Evolutionary conservation across 1,140 invertebrate species (phyloP).

Genomic region (Grapholita molesta): DNA sequence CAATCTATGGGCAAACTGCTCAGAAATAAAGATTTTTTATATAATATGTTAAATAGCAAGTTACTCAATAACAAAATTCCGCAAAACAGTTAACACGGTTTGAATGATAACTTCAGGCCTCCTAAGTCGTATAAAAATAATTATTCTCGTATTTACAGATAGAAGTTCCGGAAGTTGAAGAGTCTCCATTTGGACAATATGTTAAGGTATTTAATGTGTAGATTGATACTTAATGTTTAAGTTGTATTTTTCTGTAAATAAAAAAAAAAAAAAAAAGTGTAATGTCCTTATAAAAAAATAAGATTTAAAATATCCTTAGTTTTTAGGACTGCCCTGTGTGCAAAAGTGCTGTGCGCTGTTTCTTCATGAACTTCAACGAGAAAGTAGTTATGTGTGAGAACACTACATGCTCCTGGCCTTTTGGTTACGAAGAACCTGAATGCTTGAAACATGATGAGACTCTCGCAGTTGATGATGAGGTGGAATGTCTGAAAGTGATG

Average conservation of each 20-base stretch:
- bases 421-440: constrained; percentile 52
- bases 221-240: neutral
- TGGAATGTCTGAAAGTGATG: constrained; percentile 20
- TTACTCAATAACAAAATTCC: no score
- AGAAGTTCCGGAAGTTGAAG: neutral
- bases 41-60: no score
- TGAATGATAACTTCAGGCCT: no score
- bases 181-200: neutral
- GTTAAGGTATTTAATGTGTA: neutral
- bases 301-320: neutral
- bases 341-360: constrained; percentile 42
- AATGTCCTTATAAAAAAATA: neutral
- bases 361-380: constrained; percentile 57
- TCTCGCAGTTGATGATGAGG: constrained; percentile 26
- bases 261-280: neutral
- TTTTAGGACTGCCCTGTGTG: constrained; percentile 62
- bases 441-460: constrained; percentile 40
- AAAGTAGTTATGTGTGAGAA: constrained; percentile 64
- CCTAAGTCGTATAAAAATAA: no score
- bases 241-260: no score
- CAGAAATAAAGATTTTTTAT: no score
- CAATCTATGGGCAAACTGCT: no score
- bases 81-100: no score
- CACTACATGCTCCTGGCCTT: constrained; percentile 59
- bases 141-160: no score